A percentile compares a stretch with the other conserved stretches of the same genome.
phyloP scores from a whole-genome alignment of 2,888 invertebrate genomes.

The Aleiodes leptofemur region DNA sequence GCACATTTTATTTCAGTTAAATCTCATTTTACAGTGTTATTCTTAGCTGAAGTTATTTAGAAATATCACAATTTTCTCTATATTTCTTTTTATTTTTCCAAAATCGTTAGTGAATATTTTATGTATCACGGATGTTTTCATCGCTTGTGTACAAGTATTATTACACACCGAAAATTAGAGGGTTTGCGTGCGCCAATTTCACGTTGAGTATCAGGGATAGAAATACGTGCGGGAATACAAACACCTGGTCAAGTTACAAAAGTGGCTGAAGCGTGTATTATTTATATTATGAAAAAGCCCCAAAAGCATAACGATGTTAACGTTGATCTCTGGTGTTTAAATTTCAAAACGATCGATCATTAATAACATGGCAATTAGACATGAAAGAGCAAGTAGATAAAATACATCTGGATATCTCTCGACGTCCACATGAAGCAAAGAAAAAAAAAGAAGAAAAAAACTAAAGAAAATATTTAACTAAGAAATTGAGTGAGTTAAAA shows the following conservation, averaged over 20 bases:
- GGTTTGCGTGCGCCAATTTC: background rate
- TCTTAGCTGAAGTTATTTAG: too few relatives aligned
- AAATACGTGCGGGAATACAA: conserved; percentile 6
- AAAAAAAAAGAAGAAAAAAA: background rate
- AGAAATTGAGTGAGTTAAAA: conserved; percentile 1
- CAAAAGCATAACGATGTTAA: conserved; percentile 27
- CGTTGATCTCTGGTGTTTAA: background rate
- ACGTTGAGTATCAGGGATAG: background rate
- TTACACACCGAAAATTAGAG: conserved; percentile 22
- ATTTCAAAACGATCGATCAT: conserved; percentile 14
- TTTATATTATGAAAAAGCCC: conserved; percentile 13
- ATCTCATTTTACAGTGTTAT: too few relatives aligned
- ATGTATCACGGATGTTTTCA: conserved; percentile 16
- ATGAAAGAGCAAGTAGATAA: conserved; percentile 17
- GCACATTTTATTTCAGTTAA: too few relatives aligned
- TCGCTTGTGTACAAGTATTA: conserved; percentile 17
- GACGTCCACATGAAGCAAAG: background rate
- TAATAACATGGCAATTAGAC: conserved; percentile 33
- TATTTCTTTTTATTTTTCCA: too few relatives aligned
- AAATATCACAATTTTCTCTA: too few relatives aligned
- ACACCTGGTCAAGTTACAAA: conserved; percentile 23
- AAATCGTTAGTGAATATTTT: conserved; percentile 22
- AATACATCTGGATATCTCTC: background rate
- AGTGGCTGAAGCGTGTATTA: conserved; percentile 16
- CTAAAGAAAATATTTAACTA: conserved; percentile 32